These are phyloP conservation scores for Parasteatoda lunata DNA, from an alignment of 2,888 invertebrate genomes.

Conservation along the genomic window DNA sequence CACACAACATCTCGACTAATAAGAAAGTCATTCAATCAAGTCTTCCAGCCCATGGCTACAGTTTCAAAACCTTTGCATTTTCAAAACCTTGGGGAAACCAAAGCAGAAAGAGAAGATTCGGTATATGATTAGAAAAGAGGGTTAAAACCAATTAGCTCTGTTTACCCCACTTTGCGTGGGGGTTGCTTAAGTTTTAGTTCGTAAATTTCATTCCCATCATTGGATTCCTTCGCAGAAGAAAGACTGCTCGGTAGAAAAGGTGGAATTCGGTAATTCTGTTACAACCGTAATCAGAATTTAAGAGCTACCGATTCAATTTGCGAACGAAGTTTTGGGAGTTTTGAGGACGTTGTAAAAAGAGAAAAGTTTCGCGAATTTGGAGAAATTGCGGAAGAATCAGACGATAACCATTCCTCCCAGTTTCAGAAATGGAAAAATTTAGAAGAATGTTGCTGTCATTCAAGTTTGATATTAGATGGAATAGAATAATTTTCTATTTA, in stretches of 20 bases:
- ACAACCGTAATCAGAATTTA: slow-evolving; percentile 61
- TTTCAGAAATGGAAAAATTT: too few relatives aligned
- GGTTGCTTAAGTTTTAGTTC: slow-evolving; percentile 32
- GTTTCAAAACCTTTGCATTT: slow-evolving; percentile 1
- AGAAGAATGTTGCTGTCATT: too few relatives aligned
- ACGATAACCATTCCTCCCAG: too few relatives aligned
- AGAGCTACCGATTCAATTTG: slow-evolving; percentile 54
- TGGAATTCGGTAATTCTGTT: slow-evolving; percentile 42
- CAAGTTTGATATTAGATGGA: too few relatives aligned
- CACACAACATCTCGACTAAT: background rate
- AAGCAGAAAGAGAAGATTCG: background rate
- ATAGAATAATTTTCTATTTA: too few relatives aligned
- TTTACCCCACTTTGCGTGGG: slow-evolving; percentile 43
- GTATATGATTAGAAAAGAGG: slow-evolving; percentile 54
- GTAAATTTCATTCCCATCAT: slow-evolving; percentile 24
- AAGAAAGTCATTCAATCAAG: background rate
- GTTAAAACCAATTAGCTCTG: slow-evolving; percentile 55
- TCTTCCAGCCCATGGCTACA: background rate
- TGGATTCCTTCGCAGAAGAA: background rate
- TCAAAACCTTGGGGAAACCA: slow-evolving; percentile 31
- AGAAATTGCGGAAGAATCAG: too few relatives aligned
- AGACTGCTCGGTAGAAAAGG: background rate
- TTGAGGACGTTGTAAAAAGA: background rate
- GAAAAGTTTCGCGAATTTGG: too few relatives aligned
- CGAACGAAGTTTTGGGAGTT: slow-evolving; percentile 20